phyloP scores from a whole-genome alignment of 2,888 invertebrate genomes.

The Prosapia bicincta region DNA sequence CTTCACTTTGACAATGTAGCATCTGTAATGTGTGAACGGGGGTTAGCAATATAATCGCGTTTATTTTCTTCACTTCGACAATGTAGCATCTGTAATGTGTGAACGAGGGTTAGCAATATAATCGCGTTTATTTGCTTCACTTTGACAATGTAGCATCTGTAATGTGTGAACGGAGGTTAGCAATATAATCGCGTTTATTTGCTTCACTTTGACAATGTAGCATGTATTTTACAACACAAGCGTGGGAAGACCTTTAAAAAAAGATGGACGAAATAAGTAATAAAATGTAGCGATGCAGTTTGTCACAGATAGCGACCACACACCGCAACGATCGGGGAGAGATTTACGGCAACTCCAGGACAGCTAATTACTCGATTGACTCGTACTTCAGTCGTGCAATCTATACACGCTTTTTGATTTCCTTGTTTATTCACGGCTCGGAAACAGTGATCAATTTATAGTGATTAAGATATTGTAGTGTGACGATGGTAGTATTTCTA shows the following conservation, averaged over 20 bases:
- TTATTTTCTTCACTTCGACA: no score
- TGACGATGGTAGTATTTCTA: background rate
- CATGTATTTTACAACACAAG: background rate
- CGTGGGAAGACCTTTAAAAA: background rate
- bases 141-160: no score
- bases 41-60: no score
- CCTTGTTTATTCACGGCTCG: constrained; percentile 26
- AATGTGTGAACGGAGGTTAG: no score
- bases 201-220: background rate
- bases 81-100: no score
- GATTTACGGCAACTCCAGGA: background rate
- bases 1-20: no score
- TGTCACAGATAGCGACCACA: background rate
- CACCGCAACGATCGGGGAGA: background rate
- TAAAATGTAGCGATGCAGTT: background rate
- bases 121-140: no score
- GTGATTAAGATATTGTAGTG: constrained; percentile 25
- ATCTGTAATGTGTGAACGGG: no score
- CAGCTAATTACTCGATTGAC: background rate
- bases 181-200: no score
- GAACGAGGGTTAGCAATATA: no score
- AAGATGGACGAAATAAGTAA: background rate
- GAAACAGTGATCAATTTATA: constrained; percentile 24
- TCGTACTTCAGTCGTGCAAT: background rate
- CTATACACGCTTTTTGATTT: constrained; percentile 27